Evolutionary conservation across 2,888 invertebrate genomes (phyloP), one percentile per base, ranked within the genome.

Genomic region (Stenolophus ochropezus): DNA sequence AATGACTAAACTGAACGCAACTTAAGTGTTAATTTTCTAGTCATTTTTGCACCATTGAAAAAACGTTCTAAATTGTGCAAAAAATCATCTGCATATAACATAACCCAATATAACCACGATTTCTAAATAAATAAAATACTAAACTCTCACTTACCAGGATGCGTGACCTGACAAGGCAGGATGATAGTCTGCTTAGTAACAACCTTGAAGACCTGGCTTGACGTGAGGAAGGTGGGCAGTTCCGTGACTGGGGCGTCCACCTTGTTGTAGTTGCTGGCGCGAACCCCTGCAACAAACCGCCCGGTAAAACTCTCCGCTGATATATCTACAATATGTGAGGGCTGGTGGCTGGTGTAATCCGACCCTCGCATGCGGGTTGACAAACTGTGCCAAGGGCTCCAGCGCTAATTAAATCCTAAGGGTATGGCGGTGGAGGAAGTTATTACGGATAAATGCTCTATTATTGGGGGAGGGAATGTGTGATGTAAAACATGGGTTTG

Each of bases 151-250:
- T 90, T 87, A 92, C 92, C 92, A 83, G 90, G 89, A 88, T 92
- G 91, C 85, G 91, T 90, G 76, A 91, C 91, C 87, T 91, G 91
- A 85, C 92, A 92, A 3, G 92, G 92, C 58, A 92, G 88, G 27
- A 91, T 89, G 76, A 92, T 91, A 18, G 91, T 91, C 85, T 92
- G 91, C 83, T 91, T 91, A 71, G 91, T 90, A 58, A 90, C 91
- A 83, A 91, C 91, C 86, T 91, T 90, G 87, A 91, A 91, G 76
- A 90, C 90, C 88, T 91, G 89, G 84, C 89, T 89, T 80, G 89
- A 88, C 69, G 89, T 89, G 82, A 88, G 86, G 86, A 89, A 89
- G 84, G 88, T 89, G 78, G 89, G 89, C 85, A 89, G 85, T 33
- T 83, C 83, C 83, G 88, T 86, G 51, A 88, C 86, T 5, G 89